These are phyloP conservation scores for Ceratina japonica DNA, from an alignment of 1,140 invertebrate species.

Conservation along the genomic window DNA sequence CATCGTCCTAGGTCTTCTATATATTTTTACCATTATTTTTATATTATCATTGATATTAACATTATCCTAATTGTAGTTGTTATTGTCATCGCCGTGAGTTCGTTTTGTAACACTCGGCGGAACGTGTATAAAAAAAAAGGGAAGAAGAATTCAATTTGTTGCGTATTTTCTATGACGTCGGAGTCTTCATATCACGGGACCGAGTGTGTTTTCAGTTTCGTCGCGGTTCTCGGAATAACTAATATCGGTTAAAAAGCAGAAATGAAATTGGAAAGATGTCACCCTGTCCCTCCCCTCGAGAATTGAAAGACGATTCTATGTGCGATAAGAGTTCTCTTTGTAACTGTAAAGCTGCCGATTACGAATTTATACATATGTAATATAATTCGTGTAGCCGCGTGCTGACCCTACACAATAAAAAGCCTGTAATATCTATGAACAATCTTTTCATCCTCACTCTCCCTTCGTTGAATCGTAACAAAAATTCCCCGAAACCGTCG, in stretches of 20 bases:
- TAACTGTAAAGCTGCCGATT: constrained; percentile 73
- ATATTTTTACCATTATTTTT: constrained; percentile 16
- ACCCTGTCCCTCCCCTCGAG: constrained; percentile 7
- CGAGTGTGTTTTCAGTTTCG: constrained; percentile 32
- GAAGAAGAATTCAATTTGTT: background rate
- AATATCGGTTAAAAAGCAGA: background rate
- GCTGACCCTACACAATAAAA: constrained; percentile 72
- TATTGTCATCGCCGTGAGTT: constrained; percentile 8
- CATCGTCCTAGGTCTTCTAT: background rate
- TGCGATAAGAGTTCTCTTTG: constrained; percentile 69
- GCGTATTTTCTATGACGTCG: background rate
- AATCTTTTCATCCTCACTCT: background rate
- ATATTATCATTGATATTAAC: constrained; percentile 4
- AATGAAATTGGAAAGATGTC: constrained; percentile 13
- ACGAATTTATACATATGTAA: constrained; percentile 78
- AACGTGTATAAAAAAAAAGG: constrained; percentile 15
- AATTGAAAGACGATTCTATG: constrained; percentile 58
- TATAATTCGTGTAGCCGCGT: constrained; percentile 72
- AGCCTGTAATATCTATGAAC: constrained; percentile 69
- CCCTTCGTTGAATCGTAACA: background rate
- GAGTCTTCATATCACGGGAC: constrained; percentile 11
- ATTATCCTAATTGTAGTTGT: background rate
- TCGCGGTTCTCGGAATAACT: background rate
- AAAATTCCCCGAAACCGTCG: too few relatives aligned
- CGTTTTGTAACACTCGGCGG: constrained; percentile 15